Conservation (phyloP, 2,888 invertebrate genomes). For the Oxycera nigricornis region DNA sequence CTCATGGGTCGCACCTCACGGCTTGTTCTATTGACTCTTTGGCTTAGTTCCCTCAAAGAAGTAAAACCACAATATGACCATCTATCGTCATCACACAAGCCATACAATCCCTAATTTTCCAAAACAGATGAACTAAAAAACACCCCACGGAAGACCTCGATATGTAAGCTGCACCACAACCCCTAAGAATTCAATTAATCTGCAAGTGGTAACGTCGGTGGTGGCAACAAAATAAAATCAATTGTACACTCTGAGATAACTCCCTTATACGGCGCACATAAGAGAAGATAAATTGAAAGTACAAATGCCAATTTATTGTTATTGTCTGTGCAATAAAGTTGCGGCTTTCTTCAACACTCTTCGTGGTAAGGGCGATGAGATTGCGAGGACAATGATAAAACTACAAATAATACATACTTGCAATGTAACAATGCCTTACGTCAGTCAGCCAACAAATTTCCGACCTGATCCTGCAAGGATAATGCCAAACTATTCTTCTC, state of each 20-base stretch:
- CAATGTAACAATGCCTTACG: background rate
- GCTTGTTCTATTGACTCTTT: no score
- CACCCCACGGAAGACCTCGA: no score
- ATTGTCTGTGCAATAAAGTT: conserved; percentile 40
- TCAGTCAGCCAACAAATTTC: background rate
- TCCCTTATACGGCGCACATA: conserved; percentile 1
- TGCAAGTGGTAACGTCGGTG: background rate
- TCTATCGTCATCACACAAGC: no score
- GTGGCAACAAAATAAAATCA: background rate
- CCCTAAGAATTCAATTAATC: conserved; percentile 33
- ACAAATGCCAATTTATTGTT: conserved; percentile 47
- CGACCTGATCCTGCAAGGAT: background rate
- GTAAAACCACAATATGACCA: no score
- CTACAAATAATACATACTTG: background rate
- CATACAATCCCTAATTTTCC: no score
- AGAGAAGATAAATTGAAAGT: conserved; percentile 45
- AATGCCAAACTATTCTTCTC: background rate
- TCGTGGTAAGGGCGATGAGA: background rate
- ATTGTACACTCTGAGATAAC: background rate
- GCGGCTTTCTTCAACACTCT: conserved; percentile 28
- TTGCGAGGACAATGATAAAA: background rate
- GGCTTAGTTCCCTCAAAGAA: no score
- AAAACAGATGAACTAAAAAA: no score
- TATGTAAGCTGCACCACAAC: no score
- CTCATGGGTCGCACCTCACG: no score